Evolutionary conservation across 2,888 invertebrate species (phyloP), one percentile per base, ranked within the genome.

Genomic region (Drosophila paramelanica): DNA sequence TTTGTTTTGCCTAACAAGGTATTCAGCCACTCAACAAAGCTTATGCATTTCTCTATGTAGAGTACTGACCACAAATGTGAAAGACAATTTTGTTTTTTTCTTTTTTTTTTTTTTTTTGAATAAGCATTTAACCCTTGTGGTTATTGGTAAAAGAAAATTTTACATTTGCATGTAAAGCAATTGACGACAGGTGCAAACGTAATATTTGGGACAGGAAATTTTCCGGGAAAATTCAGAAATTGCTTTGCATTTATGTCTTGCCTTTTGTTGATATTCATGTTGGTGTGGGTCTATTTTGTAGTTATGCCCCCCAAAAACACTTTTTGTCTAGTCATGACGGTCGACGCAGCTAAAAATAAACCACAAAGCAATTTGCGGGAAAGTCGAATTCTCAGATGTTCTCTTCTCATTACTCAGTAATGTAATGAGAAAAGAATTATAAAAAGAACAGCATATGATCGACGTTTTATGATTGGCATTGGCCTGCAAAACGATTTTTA

Each of bases 111-210:
- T 42, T 38, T 49, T 36, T 52, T n/a, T 49, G 8, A 43, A 49
- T 50, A 51, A 64, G 64, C 42, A 68, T 60, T 73, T 61, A n/a
- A 46, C 5, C 36, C 14, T n/a, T 14, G 5, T 33, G 52, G 20
- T n/a, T 42, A 46, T 55, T 51, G 50, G 45, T 38, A 42, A 23
- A 23, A 23, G 23, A 23, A 23, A 4, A 3, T 23, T 23, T 4
- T 39, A 23, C 36, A 33, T 31, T 31, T 51, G 20, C 17, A 50
- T 43, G 50, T 43, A 45, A 43, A 61, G 36, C 25, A 52, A 41
- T 55, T 8, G 20, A 58, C 36, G 79, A 64, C 86, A 82, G 77
- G 69, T 82, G 83, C 62, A 66, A 88, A 72, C 79, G 83, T 67
- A 86, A 55, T 66, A 53, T 66, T 39, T 5, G 53, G 66, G 67